Evolutionary conservation across 2,113 vertebrate genomes (phyloP), one percentile per base, ranked within the genome.

Genomic region (Aegithalos caudatus): DNA sequence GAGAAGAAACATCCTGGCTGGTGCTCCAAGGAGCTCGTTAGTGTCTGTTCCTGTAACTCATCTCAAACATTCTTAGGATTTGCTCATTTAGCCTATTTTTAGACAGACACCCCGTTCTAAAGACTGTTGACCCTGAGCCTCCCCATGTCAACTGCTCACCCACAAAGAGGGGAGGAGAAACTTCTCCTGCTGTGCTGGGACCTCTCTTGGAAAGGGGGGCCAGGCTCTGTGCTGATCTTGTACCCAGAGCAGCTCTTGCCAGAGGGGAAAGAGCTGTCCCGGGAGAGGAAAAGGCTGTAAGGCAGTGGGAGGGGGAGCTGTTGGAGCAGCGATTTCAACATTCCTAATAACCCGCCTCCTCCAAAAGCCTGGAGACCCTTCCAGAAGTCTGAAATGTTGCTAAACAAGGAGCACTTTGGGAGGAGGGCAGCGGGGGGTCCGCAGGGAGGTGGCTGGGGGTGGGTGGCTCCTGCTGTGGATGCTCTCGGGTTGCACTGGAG

Each of bases 281-380:
- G 2, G 70, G 61, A 72, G 54, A 66, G 86, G 37, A 53, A 60
- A 51, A 78, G 42, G 54, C 66, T 72, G 57, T 38, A 2, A 18
- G 37, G 94, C 80, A 35, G 42, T 5, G 27, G 74, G 78, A 81
- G 74, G 33, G 71, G 44, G 51, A 58, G 74, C 25, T 71, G 35
- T 15, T 37, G 28, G 48, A 76, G 88, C 10, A 82, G 58, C 20
- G 23, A 48, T 96, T 96, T 92, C n/a, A 1, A 77, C 85, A 90
- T 64, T 58, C 18, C 79, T 29, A 33, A 76, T 4, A 53, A 42
- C 71, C 31, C 54, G 54, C 45, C 79, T 64, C 71, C 48, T 61
- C 72, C 89, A 69, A 83, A 45, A 20, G 85, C 85, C 85, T 3
- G 31, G 66, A 85, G 79, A 80, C 66, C 62, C 85, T 82, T 57